Evolutionary conservation across 2,888 invertebrate genomes (phyloP), one percentile per base, ranked within the genome.

Genomic region (Cantharis flavilabris): DNA sequence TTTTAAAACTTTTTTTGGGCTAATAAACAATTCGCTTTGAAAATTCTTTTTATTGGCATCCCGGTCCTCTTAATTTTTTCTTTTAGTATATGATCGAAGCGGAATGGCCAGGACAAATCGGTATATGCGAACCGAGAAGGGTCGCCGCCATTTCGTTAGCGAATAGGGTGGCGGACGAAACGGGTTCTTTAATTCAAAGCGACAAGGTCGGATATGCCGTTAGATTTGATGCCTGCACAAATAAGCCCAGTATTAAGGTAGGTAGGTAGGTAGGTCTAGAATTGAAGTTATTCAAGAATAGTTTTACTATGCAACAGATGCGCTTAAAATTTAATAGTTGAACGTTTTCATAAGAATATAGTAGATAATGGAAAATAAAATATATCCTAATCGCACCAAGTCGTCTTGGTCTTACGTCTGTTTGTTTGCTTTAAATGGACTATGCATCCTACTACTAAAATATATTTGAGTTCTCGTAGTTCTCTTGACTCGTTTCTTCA

Each of bases 101-200:
- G 77, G 96, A 96, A 84, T 97, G 96, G 96, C 91, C 93, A 69
- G 95, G 94, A 71, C 90, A 93, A 77, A 94, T 99, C 71, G 97
- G 95, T 69, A 92, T 99, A 78, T 97, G 98, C 2, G 97, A 99
- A 87, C 98, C 99, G 0, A 90, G 98, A 10, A 91, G 98, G 75
- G 94, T 98, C 0, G 97, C 98, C 0, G 97, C 97, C 0, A 93
- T 97, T 70, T 93, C 97, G 26, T 90, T 98, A 16, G 98, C 98
- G 0, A 91, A 92, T 79, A 91, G 98, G 72, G 97, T 98, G 2
- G 95, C 98, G 0, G 95, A 96, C 81, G 98, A 99, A 89, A 92
- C 93, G 67, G 96, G 95, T 0, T 92, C 92, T 62, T 86, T 92
- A 11, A 90, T 98, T 5, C 97, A 98, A 1, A 89, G 90, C 3